Evolutionary conservation across 2,888 invertebrate genomes (phyloP).

Genomic region (Lingula anatina): DNA sequence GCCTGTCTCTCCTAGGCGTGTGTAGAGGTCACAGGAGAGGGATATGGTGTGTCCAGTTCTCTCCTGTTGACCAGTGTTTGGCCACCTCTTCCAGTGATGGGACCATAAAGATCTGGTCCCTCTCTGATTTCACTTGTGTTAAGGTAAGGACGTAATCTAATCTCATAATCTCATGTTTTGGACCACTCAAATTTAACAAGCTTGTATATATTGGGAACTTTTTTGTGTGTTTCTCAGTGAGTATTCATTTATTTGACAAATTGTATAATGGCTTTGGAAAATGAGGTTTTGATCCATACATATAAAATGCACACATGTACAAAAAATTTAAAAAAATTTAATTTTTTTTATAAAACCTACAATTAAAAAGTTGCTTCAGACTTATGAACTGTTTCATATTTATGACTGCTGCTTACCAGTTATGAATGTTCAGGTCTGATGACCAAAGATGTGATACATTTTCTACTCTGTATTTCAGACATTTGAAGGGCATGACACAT

Average conservation of each 20-base stretch:
- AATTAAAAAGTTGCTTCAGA: too few relatives aligned
- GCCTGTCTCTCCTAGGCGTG: slow-evolving; percentile 68
- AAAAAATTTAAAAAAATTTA: too few relatives aligned
- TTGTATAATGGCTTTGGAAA: too few relatives aligned
- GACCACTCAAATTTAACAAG: not conserved
- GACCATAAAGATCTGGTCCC: slow-evolving; percentile 83
- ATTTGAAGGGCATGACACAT: slow-evolving; percentile 84
- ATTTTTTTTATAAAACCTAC: too few relatives aligned
- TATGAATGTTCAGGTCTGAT: too few relatives aligned
- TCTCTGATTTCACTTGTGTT: slow-evolving; percentile 75
- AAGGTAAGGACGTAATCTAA: slow-evolving; percentile 57
- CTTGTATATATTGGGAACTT: not conserved
- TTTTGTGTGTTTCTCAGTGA: not conserved
- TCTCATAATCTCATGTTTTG: not conserved
- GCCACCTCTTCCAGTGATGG: slow-evolving; percentile 85
- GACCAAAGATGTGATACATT: too few relatives aligned
- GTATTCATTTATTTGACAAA: too few relatives aligned
- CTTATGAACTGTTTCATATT: too few relatives aligned
- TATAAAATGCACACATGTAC: too few relatives aligned
- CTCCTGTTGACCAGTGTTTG: slow-evolving; percentile 76
- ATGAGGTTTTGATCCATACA: too few relatives aligned
- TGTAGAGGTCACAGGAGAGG: slow-evolving; percentile 87
- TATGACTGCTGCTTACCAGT: too few relatives aligned
- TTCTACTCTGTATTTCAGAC: slow-evolving; percentile 65
- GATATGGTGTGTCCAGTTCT: slow-evolving; percentile 92